Base-by-base conservation (phyloP, 2,113 vertebrate species). In the Oryzias javanicus region DNA sequence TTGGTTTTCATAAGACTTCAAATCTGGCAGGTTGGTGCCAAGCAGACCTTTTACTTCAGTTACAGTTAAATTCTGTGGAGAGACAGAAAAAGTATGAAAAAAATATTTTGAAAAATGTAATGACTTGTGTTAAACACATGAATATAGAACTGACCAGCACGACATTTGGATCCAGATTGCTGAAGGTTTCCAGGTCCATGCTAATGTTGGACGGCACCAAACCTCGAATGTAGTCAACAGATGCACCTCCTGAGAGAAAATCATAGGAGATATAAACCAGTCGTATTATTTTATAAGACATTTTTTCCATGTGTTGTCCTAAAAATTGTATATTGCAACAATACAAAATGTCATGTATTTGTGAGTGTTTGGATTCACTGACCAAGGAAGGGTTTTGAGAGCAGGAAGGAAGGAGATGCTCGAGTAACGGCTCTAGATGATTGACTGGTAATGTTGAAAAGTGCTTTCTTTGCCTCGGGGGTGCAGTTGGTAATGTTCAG, bases 321-420 rank as follows among this genome's bases (percentile, higher is more conserved):
- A 35, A 35, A 35, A 35, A 12, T 0, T 13, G 8, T 12, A 12
- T 35, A 12, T 3, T 35, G 10, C 12, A 3, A 3, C 35, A 35
- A 35, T 12, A 35, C 10, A 35, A 35, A 35, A 12, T 10, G 77
- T 4, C 10, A 19, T 45, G 44, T 19, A 15, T 55, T 16, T 42
- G 27, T 42, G 42, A 19, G 25, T 29, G 40, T 24, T 35, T 35
- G 35, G 35, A 35, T 56, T 19, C 61, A 0, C 89, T 60, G 80
- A 97, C 95, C 83, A 2, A 94, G 52, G 54, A 88, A 97, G 0
- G 89, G 19, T 27, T 44, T 14, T 5, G 85, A 86, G 18, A 86
- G 89, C 42, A 52, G 40, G 42, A 91, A 93, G 10, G 46, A 19
- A 0, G 50, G 0, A 0, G 35, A 12, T 15, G 56, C 2, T 15